Conservation (phyloP, 2,113 vertebrate genomes). For the Corythaixoides concolor region DNA sequence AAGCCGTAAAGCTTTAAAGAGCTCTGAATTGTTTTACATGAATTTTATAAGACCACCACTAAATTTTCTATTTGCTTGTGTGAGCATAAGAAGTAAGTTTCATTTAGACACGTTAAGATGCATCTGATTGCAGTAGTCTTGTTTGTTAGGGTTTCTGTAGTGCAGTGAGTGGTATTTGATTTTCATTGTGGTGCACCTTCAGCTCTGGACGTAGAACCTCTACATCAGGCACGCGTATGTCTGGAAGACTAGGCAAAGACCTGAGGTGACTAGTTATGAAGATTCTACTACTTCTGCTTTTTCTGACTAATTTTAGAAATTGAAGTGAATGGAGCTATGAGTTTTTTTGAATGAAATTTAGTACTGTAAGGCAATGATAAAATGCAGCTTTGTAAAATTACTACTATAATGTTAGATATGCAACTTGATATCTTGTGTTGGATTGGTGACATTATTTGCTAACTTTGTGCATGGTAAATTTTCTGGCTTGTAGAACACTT, state of each 20-base stretch:
- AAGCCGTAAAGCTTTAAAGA: neutral
- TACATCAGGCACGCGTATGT: neutral
- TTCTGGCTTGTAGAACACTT: neutral
- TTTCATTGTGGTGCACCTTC: neutral
- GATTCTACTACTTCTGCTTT: neutral
- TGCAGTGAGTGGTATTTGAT: neutral
- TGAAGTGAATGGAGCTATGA: neutral
- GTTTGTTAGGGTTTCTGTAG: neutral
- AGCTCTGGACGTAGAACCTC: neutral
- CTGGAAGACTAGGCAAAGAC: neutral
- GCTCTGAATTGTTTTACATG: neutral
- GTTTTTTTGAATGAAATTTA: constrained; percentile 29
- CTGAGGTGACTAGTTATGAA: neutral
- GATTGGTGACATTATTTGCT: constrained; percentile 1
- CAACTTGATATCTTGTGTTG: neutral
- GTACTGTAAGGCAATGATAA: neutral
- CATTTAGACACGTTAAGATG: neutral
- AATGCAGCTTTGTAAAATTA: neutral
- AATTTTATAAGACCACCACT: neutral
- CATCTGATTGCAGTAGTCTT: neutral
- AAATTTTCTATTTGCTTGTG: neutral
- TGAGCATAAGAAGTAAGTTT: neutral
- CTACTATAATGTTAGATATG: neutral
- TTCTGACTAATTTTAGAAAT: neutral
- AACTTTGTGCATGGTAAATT: neutral